Conservation (phyloP, 2,113 vertebrate species). For the Pionites leucogaster region DNA sequence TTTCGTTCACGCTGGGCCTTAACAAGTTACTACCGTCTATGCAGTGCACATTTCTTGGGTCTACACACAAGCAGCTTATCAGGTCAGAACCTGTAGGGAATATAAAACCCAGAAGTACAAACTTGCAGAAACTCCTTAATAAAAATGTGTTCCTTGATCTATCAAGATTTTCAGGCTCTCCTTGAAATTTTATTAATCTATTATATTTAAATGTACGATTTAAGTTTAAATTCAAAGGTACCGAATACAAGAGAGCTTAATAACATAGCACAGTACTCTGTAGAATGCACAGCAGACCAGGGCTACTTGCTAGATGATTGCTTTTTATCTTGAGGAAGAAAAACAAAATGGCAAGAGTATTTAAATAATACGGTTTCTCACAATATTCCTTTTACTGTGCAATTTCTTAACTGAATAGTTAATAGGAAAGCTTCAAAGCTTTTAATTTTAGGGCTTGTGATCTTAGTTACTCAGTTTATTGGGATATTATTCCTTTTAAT, state of each 20-base stretch:
- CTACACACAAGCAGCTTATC: accelerated
- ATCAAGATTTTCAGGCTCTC: background rate
- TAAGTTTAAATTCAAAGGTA: background rate
- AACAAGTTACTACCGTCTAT: background rate
- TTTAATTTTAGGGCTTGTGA: background rate
- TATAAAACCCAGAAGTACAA: background rate
- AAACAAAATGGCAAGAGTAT: background rate
- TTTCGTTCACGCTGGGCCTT: background rate
- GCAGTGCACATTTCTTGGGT: background rate
- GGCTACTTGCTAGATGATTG: background rate
- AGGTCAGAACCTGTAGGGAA: background rate
- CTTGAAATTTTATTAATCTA: background rate
- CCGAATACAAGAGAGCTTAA: background rate
- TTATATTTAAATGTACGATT: background rate
- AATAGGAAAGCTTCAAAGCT: background rate
- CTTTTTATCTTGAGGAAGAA: background rate
- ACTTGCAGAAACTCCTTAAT: background rate
- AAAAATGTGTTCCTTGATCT: background rate
- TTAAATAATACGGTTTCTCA: background rate
- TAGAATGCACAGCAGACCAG: background rate
- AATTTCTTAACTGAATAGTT: background rate
- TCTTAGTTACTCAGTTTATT: background rate
- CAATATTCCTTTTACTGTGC: background rate
- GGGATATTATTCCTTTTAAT: background rate
- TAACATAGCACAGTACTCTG: background rate